Evolutionary conservation across 2,113 vertebrate species (phyloP).

Genomic region (Fregetta grallaria): DNA sequence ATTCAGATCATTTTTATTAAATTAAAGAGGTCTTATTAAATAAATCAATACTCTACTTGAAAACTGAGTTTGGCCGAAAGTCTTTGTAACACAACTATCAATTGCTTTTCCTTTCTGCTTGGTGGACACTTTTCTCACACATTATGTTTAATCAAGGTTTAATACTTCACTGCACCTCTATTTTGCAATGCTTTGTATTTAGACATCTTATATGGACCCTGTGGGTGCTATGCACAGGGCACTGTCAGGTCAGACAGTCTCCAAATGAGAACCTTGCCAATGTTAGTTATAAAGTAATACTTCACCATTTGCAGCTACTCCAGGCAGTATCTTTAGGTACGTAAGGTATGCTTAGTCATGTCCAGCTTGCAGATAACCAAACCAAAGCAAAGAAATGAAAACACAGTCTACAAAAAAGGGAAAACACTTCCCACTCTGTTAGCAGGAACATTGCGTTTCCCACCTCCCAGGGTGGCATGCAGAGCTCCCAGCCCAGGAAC

Average conservation of each 20-base stretch:
- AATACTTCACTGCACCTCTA: neutral
- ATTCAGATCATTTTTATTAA: neutral
- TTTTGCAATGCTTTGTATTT: neutral
- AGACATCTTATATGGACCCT: neutral
- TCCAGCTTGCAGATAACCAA: neutral
- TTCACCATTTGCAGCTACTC: neutral
- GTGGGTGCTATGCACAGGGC: neutral
- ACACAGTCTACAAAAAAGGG: neutral
- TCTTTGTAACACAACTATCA: neutral
- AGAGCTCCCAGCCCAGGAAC: neutral
- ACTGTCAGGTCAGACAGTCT: neutral
- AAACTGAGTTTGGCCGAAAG: neutral
- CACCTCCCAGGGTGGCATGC: neutral
- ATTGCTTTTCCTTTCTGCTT: neutral
- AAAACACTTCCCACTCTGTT: neutral
- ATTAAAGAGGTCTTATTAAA: neutral
- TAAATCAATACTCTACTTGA: neutral
- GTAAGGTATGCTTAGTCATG: neutral
- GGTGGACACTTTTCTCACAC: neutral
- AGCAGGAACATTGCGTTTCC: neutral
- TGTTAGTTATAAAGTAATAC: neutral
- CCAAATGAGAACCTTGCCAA: neutral
- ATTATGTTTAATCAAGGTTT: neutral
- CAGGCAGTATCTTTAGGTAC: neutral
- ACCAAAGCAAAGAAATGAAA: neutral